Conservation (phyloP, 2,797 vertebrate genomes). For the Syndactyla subalaris region DNA sequence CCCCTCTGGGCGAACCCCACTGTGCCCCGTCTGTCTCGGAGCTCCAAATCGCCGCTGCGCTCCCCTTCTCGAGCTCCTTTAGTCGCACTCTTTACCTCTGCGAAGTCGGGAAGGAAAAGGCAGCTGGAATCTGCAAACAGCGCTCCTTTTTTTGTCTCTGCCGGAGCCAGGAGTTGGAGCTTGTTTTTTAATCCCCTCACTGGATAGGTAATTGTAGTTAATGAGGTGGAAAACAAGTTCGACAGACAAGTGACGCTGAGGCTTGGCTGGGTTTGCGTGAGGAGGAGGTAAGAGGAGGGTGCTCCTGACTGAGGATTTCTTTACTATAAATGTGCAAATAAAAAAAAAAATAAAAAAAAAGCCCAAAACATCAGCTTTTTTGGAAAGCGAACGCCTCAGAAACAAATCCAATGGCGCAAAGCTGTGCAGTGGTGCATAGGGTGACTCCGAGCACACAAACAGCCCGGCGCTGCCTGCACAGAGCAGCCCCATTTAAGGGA, state of each 20-base stretch:
- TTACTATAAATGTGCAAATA: background rate
- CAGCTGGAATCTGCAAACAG: background rate
- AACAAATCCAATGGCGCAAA: background rate
- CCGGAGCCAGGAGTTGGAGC: background rate
- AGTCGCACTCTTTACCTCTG: background rate
- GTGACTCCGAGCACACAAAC: background rate
- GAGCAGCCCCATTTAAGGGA: background rate
- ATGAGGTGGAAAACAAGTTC: constrained; percentile 45
- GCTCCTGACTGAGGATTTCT: background rate
- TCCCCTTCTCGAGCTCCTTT: fast-evolving
- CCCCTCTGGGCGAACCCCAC: background rate
- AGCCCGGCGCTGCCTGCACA: background rate
- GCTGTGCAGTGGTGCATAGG: background rate
- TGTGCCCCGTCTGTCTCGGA: fast-evolving
- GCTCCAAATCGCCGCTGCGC: fast-evolving
- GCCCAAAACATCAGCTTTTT: background rate
- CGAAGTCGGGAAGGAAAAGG: background rate
- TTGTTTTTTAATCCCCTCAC: constrained; percentile 21
- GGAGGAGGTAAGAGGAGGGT: background rate
- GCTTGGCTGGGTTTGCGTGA: background rate
- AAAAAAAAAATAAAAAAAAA: background rate
- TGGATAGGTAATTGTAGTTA: constrained; percentile 36
- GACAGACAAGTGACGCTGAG: background rate
- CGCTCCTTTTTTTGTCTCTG: background rate
- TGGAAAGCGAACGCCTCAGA: background rate